Evolutionary conservation across 2,888 invertebrate species (phyloP), one percentile per base, ranked within the genome.

Genomic region (Drosophila anceps): DNA sequence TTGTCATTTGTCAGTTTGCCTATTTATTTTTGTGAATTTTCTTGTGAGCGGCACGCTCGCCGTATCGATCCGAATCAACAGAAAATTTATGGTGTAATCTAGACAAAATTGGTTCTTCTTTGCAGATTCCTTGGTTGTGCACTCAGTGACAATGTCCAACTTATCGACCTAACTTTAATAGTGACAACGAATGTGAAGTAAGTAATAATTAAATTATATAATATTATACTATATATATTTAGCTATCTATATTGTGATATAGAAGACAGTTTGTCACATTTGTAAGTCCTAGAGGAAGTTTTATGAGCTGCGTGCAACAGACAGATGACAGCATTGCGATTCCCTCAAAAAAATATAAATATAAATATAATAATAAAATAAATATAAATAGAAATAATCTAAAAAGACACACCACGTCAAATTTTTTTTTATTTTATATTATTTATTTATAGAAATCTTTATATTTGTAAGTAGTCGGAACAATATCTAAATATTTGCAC

Each of bases 1-100:
- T n/a, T 27, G 10, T 43, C 20, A 12, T 55, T 62, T 43, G 31
- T 58, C 53, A 51, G 20, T 46, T 50, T n/a, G 27, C 31, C 53
- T 59, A 15, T 27, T 27, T 29, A 15, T 27, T 15, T 46, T 29
- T 15, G 8, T 44, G 48, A 27, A 44, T 24, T 44, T 12, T 18
- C n/a, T 18, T 48, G 20, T 44, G 24, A 44, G 24, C 44, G 20
- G 12, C 20, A 43, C 20, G 43, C 20, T 20, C 12, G 5, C 44
- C 13, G 24, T 1, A 24, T 13, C 13, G 7, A 27, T 24, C 24
- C 0, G 2, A 39, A n/a, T n/a, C 39, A 39, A n/a, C 8, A 9
- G n/a, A 39, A n/a, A 39, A 13, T 39, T 9, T n/a, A 8, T 39
- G n/a, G 2, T n/a, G 9, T n/a, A 39, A 9, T 39, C 39, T 7